Evolutionary conservation across 2,797 vertebrate species (phyloP).

Genomic region (Epinephelus coioides): DNA sequence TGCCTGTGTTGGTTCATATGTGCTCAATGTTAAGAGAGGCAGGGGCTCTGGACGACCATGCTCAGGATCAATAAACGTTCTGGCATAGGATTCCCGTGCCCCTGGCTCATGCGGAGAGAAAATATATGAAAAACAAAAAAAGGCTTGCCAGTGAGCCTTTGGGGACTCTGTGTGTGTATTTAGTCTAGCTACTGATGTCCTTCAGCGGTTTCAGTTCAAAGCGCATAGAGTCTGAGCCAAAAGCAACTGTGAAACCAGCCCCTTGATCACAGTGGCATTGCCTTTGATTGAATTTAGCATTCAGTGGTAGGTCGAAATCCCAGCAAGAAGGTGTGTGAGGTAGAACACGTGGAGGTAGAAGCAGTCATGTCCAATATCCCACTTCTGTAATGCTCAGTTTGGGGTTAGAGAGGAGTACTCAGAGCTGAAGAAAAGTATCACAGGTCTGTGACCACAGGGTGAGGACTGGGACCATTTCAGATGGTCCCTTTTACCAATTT

Average conservation of each 20-base stretch:
- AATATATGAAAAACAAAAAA: constrained; percentile 58
- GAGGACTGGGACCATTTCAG: too few relatives aligned
- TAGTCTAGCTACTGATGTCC: constrained; percentile 57
- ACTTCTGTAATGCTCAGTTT: neutral
- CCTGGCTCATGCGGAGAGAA: constrained; percentile 58
- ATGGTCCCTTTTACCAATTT: too few relatives aligned
- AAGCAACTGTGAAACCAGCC: constrained; percentile 63
- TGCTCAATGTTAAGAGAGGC: constrained; percentile 58
- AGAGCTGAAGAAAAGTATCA: too few relatives aligned
- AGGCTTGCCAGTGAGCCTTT: constrained; percentile 43
- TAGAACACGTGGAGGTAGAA: constrained; percentile 28
- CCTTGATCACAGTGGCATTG: constrained; percentile 63
- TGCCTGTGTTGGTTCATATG: constrained; percentile 65
- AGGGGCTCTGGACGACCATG: constrained; percentile 56
- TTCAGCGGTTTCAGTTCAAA: constrained; percentile 61
- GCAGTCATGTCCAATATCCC: constrained; percentile 43
- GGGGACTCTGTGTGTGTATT: constrained; percentile 57
- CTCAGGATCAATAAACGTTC: constrained; percentile 69
- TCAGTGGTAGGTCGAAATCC: constrained; percentile 41
- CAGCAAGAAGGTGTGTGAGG: constrained; percentile 52
- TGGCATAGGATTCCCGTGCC: constrained; percentile 46
- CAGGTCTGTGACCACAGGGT: too few relatives aligned
- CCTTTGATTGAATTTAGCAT: constrained; percentile 64
- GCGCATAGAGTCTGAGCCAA: constrained; percentile 55
- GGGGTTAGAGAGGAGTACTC: neutral